Evolutionary conservation across 2,797 vertebrate genomes (phyloP).

Genomic region (Fringilla coelebs): DNA sequence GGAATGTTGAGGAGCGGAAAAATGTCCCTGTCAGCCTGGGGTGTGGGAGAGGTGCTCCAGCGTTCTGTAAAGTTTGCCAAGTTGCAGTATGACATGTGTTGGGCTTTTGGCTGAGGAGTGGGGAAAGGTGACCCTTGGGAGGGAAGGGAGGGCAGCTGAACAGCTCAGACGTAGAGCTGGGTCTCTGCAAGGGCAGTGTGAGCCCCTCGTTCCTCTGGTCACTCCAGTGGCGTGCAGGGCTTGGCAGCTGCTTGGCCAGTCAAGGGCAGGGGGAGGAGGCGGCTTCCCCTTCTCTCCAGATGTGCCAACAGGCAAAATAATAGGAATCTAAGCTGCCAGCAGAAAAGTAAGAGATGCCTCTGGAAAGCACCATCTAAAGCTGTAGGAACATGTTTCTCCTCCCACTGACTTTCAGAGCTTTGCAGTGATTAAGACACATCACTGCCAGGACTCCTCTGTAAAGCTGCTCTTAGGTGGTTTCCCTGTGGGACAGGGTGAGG

Average conservation of each 20-base stretch:
- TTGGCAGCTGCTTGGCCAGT: accelerated
- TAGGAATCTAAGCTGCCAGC: not conserved
- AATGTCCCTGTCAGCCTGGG: not conserved
- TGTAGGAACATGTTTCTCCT: slow-evolving; percentile 35
- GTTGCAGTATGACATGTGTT: not conserved
- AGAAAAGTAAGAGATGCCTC: not conserved
- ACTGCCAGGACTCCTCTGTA: not conserved
- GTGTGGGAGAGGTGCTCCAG: not conserved
- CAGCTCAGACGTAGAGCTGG: accelerated
- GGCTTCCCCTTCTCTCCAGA: not conserved
- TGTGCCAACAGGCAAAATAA: not conserved
- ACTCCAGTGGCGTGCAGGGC: not conserved
- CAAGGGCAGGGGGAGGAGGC: not conserved
- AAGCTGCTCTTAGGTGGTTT: slow-evolving; percentile 2
- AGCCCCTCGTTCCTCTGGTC: not conserved
- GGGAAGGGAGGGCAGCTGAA: not conserved
- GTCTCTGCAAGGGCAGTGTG: not conserved
- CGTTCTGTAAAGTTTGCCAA: not conserved
- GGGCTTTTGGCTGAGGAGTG: not conserved
- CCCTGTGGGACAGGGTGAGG: not conserved
- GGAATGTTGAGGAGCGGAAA: not conserved
- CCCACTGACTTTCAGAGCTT: slow-evolving; percentile 1
- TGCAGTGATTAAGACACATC: not conserved
- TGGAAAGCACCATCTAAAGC: slow-evolving; percentile 3
- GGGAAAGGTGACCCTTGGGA: not conserved